Percentiles rank a stretch among this genome's conserved stretches.
These are phyloP conservation scores for Plagodis pulveraria DNA, from an alignment of 2,888 invertebrate genomes.

Conservation along the genomic window DNA sequence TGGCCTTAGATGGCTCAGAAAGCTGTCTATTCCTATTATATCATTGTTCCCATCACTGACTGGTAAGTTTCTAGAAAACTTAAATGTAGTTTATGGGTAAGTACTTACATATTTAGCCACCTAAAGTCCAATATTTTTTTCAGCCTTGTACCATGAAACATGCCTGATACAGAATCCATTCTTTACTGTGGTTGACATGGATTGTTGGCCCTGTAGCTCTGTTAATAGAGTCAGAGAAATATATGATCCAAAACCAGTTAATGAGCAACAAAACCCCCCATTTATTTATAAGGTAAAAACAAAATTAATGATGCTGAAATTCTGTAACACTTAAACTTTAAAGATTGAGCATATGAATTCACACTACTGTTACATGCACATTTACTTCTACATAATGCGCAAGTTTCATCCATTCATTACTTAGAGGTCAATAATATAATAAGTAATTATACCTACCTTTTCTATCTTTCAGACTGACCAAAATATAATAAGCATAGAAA, in stretches of 20 bases:
- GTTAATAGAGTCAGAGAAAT: slow-evolving; percentile 88
- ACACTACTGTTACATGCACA: too few relatives aligned
- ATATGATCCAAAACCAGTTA: slow-evolving; percentile 76
- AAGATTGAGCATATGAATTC: too few relatives aligned
- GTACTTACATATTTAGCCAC: too few relatives aligned
- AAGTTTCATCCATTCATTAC: too few relatives aligned
- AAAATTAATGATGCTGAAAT: too few relatives aligned
- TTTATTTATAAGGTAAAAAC: slow-evolving; percentile 82
- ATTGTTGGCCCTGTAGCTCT: slow-evolving; percentile 93
- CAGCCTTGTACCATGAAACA: slow-evolving; percentile 93
- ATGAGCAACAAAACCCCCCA: slow-evolving; percentile 70
- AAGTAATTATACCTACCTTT: too few relatives aligned
- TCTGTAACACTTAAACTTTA: too few relatives aligned
- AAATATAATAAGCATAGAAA: slow-evolving; percentile 78
- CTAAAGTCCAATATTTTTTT: slow-evolving; percentile 44
- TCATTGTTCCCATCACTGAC: slow-evolving; percentile 89
- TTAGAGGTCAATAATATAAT: too few relatives aligned
- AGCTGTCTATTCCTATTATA: slow-evolving; percentile 91
- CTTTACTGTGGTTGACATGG: slow-evolving; percentile 92
- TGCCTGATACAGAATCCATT: slow-evolving; percentile 94
- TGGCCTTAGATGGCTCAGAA: slow-evolving; percentile 89
- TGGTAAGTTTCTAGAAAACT: slow-evolving; percentile 75
- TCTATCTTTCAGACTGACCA: slow-evolving; percentile 82
- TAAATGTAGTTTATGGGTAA: too few relatives aligned
- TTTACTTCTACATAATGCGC: too few relatives aligned